Base-by-base conservation (phyloP, 1,140 invertebrate genomes). In the Calliopsis andreniformis region DNA sequence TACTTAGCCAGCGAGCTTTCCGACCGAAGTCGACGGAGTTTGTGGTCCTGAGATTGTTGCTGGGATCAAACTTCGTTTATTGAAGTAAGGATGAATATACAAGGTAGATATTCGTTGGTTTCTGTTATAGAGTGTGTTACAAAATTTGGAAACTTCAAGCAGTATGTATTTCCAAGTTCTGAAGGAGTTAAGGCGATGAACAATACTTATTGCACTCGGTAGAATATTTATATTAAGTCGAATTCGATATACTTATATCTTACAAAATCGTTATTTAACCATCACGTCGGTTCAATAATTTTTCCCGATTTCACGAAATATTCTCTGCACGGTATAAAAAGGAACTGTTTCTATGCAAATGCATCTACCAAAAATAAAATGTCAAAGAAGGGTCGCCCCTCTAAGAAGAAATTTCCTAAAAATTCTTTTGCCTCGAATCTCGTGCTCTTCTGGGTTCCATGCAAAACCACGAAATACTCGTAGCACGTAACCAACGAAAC, bases 351-450 rank as follows among this genome's bases (percentile, higher is more conserved):
- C 18, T 5, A 5, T 55, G 23, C 8, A 39, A 67, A 67, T 67
- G 35, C 8, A 35, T 35, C 39, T 10, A 58, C 23, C 32, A 39
- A 18, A 25, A 67, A 67, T 55, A 67, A 67, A 55, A 18, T 18
- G 14, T n/a, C 8, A 12, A 35, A 5, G 49, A 28, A 62, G 4
- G 10, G 23, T 12, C 20, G 23, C 4, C 18, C 2, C 14, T 25
- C 3, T n/a, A 10, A 6, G 3, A 55, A 10, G 28, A 18, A 25
- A 28, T 67, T 18, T 42, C 32, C 49, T 20, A 20, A 67, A 55
- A 55, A 55, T 55, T n/a, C 32, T 39, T n/a, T n/a, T n/a, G 2
- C 16, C n/a, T 12, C 16, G 18, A 12, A 20, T 18, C 16, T n/a
- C 5, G 0, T 14, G 39, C 8, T 67, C 39, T 55, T 67, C 32